These are phyloP conservation scores for Amorpha juglandis DNA, from an alignment of 2,888 invertebrate species.

Conservation along the genomic window DNA sequence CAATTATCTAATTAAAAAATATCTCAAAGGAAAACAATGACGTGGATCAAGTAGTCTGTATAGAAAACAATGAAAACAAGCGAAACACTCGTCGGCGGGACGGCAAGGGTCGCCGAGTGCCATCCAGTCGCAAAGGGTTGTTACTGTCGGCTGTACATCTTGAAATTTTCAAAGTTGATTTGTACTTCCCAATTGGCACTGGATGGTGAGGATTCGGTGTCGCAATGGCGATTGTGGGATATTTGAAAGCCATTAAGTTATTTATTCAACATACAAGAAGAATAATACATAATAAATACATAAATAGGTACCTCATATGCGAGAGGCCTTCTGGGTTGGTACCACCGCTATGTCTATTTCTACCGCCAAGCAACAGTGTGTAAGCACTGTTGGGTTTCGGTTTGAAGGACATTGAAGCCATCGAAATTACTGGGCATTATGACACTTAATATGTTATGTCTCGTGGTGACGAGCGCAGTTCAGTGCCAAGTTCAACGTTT, in stretches of 20 bases:
- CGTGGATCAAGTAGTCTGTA: slow-evolving; percentile 12
- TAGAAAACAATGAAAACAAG: slow-evolving; percentile 29
- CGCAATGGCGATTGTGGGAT: neutral
- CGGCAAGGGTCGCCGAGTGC: slow-evolving; percentile 44
- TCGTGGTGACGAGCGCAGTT: no score
- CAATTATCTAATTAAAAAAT: slow-evolving; percentile 60
- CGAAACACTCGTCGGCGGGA: slow-evolving; percentile 43
- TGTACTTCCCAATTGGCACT: slow-evolving; percentile 32
- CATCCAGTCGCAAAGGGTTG: slow-evolving; percentile 40
- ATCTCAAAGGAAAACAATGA: slow-evolving; percentile 41
- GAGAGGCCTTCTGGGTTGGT: no score
- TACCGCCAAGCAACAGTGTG: no score
- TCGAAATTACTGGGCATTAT: no score
- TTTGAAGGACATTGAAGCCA: no score
- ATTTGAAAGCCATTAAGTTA: neutral
- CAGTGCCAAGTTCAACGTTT: no score
- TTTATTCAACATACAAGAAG: no score
- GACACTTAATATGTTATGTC: no score
- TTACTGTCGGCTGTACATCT: slow-evolving; percentile 45
- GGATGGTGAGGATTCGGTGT: slow-evolving; percentile 27
- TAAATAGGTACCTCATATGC: no score
- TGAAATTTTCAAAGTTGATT: slow-evolving; percentile 44
- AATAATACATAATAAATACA: no score
- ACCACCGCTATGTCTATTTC: no score
- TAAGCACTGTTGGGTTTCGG: no score